Conservation (phyloP, 2,888 invertebrate genomes). For the Trissolcus brochymenae region DNA sequence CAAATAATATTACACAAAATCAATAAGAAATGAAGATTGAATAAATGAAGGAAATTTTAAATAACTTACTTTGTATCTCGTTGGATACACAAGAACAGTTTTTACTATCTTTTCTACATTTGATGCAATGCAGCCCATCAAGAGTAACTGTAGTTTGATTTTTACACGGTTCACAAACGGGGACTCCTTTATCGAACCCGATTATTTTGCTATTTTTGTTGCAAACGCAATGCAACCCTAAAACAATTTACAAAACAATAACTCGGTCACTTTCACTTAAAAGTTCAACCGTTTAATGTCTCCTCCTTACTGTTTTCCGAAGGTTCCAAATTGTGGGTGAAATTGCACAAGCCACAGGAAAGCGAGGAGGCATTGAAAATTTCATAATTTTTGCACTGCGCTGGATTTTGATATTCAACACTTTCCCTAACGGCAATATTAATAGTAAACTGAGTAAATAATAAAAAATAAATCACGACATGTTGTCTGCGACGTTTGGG, state of each 20-base stretch:
- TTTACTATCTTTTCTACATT: conserved; percentile 64
- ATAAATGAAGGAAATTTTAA: not conserved
- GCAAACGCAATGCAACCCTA: conserved; percentile 78
- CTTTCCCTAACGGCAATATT: conserved; percentile 55
- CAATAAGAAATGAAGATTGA: not conserved
- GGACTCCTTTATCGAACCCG: conserved; percentile 63
- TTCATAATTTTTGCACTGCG: conserved; percentile 76
- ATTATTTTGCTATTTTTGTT: conserved; percentile 70
- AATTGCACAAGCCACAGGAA: conserved; percentile 77
- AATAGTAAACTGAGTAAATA: conserved; percentile 13
- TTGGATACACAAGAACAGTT: conserved; percentile 66
- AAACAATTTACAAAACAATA: conserved; percentile 13
- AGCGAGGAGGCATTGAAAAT: conserved; percentile 78
- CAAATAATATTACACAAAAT: not conserved
- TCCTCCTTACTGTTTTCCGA: conserved; percentile 73
- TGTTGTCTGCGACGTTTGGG: no score
- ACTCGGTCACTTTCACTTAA: no score
- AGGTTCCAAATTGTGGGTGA: conserved; percentile 72
- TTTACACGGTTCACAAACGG: conserved; percentile 70
- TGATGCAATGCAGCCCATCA: conserved; percentile 72
- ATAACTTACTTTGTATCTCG: conserved; percentile 68
- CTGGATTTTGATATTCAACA: conserved; percentile 62
- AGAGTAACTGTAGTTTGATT: conserved; percentile 67
- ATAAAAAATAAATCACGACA: conserved; percentile 1
- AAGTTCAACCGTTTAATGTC: no score